These are phyloP conservation scores for Thunnus thynnus DNA, from an alignment of 2,113 vertebrate genomes.

Conservation along the genomic window DNA sequence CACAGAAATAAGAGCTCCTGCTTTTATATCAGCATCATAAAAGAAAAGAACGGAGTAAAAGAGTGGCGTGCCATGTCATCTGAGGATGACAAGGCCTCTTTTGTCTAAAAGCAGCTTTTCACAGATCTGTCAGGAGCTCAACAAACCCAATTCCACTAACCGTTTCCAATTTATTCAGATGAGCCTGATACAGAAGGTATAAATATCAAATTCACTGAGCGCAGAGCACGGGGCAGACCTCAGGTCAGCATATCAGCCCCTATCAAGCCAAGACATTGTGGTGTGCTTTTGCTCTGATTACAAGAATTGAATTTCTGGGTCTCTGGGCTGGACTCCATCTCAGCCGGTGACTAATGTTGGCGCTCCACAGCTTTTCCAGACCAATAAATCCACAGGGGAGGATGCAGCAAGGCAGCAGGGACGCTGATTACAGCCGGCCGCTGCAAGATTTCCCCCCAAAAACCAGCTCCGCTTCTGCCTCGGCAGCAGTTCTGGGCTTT, in stretches of 20 bases:
- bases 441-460: constrained; percentile 26
- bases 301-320: constrained; percentile 58
- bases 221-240: constrained; percentile 18
- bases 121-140: constrained; percentile 32
- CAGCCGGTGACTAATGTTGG: constrained; percentile 57
- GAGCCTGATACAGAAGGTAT: constrained; percentile 19
- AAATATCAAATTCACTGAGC: constrained; percentile 18
- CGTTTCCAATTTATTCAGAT: constrained; percentile 38
- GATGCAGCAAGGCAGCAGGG: constrained; percentile 32
- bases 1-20: constrained; percentile 1
- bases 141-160: constrained; percentile 29
- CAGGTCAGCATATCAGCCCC: constrained; percentile 35
- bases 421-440: constrained; percentile 42
- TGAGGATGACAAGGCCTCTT: constrained; percentile 14
- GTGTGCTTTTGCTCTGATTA: constrained; percentile 13
- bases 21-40: constrained; percentile 5
- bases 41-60: constrained; percentile 17
- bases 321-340: constrained; percentile 43
- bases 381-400: constrained; percentile 58
- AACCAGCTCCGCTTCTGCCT: constrained; percentile 43
- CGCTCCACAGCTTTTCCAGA: constrained; percentile 44
- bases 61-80: neutral
- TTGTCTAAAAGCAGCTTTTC: constrained; percentile 9
- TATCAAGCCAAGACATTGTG: constrained; percentile 21
- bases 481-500: constrained; percentile 40